These are phyloP conservation scores for Hydrozoanthus gracilis DNA, from an alignment of 92 coral and sea anemone species.

Conservation along the genomic window DNA sequence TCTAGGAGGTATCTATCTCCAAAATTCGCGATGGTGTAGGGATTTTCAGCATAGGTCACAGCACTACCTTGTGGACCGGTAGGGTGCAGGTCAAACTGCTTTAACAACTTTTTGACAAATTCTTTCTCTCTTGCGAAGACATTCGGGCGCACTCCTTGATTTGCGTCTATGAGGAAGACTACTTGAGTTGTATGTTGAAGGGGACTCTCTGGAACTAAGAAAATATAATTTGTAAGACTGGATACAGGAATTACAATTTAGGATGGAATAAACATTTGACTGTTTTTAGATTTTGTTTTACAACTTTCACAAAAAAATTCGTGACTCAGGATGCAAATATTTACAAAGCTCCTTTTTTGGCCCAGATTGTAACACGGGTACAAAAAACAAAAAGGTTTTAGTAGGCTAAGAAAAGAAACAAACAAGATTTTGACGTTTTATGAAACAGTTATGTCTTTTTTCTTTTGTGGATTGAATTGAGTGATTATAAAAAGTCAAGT, in stretches of 20 bases:
- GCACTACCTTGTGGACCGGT: constrained; percentile 48
- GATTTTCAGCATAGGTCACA: constrained; percentile 67
- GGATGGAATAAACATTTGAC: not conserved
- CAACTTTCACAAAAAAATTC: too few species aligned
- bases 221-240: not conserved
- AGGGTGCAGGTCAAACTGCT: constrained; percentile 14
- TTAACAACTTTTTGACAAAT: constrained; percentile 35
- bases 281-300: not conserved
- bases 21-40: constrained; percentile 55
- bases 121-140: constrained; percentile 42
- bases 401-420: too few species aligned
- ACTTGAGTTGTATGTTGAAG: constrained; percentile 12
- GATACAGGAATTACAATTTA: not conserved
- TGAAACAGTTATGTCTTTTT: too few species aligned
- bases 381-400: too few species aligned
- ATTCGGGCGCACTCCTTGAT: constrained; percentile 10
- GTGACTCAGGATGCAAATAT: too few species aligned
- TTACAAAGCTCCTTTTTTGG: too few species aligned
- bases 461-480: too few species aligned
- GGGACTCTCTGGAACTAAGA: constrained; percentile 25
- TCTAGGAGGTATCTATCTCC: constrained; percentile 35
- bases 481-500: too few species aligned
- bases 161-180: constrained; percentile 23
- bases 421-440: too few species aligned
- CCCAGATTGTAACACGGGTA: too few species aligned